Base-by-base conservation (phyloP, 2,797 vertebrate species). In the Leptoclinus maculatus region DNA sequence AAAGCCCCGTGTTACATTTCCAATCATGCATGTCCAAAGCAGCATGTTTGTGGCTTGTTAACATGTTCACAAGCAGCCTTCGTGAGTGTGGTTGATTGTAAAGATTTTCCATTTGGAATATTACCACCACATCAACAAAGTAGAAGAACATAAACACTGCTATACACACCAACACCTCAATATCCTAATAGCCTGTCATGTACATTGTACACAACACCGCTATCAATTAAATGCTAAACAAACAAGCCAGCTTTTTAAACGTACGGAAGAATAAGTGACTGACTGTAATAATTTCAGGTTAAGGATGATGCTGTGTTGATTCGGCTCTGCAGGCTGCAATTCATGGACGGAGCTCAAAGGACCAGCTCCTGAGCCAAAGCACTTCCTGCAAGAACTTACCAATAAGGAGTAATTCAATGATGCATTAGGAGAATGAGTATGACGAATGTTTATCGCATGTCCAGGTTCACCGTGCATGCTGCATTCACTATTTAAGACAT, bases 401-500 rank as follows among this genome's bases (percentile, higher is more conserved):
- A 72, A 59, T 19, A 56, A 78, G 68, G 63, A 69, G 73, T n/a
- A 9, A 91, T 91, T 84, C 78, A 76, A 75, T 72, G 62, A 84
- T 83, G 88, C 84, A 88, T 90, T 88, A 84, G 66, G 70, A 76
- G 49, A 63, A 75, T n/a, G 43, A 75, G 69, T 23, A 74, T 85
- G 80, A 87, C 45, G 45, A 76, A 90, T 82, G 84, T 69, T 87
- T 88, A 86, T 82, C 72, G 38, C 74, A 82, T 88, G 80, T 86
- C 78, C 78, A 86, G 72, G 72, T 82, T 80, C 83, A 83, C 59
- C 65, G 13, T 39, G n/a, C 73, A 63, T 47, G 79, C 83, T 62
- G 82, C 79, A 84, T 88, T 86, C 79, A 87, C 69, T 54, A 85
- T 78, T 86, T 78, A 86, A 89, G 78, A 80, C 85, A 69, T 53